These are phyloP conservation scores for Centruroides vittatus DNA, from an alignment of 1,140 invertebrate species.

Conservation along the genomic window DNA sequence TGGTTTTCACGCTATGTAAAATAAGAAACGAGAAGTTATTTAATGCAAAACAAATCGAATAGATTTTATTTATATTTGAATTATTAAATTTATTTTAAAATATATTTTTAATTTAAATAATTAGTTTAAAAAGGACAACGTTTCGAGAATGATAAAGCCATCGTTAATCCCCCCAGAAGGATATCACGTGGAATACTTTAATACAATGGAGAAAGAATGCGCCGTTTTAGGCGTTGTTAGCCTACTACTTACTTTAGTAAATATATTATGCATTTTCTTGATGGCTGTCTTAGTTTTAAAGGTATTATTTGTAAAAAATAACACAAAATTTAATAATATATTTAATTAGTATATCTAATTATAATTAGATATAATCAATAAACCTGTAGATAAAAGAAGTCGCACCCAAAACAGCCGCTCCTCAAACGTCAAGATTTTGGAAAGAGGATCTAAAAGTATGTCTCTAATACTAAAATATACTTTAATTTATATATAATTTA, in stretches of 20 bases:
- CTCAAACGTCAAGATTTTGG: slow-evolving; percentile 59
- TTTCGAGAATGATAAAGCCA: slow-evolving; percentile 2
- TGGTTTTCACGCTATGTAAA: too few species aligned
- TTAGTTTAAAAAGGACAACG: too few species aligned
- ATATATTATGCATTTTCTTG: slow-evolving; percentile 68
- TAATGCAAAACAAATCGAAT: too few species aligned
- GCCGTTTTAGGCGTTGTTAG: slow-evolving; percentile 60
- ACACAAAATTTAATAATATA: not conserved
- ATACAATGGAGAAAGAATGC: slow-evolving; percentile 57
- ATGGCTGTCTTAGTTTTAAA: slow-evolving; percentile 67
- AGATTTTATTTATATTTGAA: too few species aligned
- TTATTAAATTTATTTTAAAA: too few species aligned
- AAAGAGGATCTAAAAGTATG: slow-evolving; percentile 50
- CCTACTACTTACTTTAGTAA: slow-evolving; percentile 59
- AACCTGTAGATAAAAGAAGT: slow-evolving; percentile 61
- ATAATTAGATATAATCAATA: not conserved
- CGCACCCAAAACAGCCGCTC: slow-evolving; percentile 42
- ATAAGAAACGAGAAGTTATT: too few species aligned
- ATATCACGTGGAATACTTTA: slow-evolving; percentile 43
- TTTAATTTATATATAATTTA: not conserved
- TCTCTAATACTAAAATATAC: not conserved
- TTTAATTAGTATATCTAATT: not conserved
- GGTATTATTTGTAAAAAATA: slow-evolving; percentile 27
- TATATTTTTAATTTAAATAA: too few species aligned
- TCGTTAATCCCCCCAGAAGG: slow-evolving; percentile 11